phyloP scores from a whole-genome alignment of 1,140 invertebrate species.

The Phenacoccus solenopsis region DNA sequence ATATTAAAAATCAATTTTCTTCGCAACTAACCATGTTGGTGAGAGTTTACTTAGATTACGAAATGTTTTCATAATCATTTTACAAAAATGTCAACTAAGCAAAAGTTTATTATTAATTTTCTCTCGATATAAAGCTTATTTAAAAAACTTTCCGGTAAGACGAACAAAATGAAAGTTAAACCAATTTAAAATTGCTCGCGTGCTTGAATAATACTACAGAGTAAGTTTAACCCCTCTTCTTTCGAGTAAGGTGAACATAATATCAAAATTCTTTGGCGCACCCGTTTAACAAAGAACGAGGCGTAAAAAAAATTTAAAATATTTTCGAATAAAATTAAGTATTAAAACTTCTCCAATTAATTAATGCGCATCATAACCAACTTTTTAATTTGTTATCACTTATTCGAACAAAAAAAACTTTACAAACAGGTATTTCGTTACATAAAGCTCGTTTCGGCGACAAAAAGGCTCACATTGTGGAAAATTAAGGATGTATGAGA shows the following conservation, averaged over 20 bases:
- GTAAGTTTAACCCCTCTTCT: background rate
- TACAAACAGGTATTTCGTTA: background rate
- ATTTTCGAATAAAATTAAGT: background rate
- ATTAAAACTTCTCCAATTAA: background rate
- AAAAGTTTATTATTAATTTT: constrained; percentile 11
- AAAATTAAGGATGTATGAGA: too few relatives aligned
- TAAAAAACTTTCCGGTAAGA: background rate
- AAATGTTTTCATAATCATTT: background rate
- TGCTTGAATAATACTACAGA: background rate
- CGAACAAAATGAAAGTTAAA: constrained; percentile 6
- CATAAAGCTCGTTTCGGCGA: too few relatives aligned
- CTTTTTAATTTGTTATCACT: background rate
- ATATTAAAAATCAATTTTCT: too few relatives aligned
- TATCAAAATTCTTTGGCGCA: background rate
- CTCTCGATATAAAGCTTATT: background rate
- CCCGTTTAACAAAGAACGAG: background rate
- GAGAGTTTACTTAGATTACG: too few relatives aligned
- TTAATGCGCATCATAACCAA: background rate
- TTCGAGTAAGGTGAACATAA: background rate
- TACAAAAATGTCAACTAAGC: constrained; percentile 1
- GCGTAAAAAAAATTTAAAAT: background rate
- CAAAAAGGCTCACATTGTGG: too few relatives aligned
- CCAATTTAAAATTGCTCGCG: background rate
- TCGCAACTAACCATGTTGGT: too few relatives aligned
- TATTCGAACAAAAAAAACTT: background rate